phyloP scores from a whole-genome alignment of 2,113 vertebrate genomes.

The Aleadryas rufinucha region DNA sequence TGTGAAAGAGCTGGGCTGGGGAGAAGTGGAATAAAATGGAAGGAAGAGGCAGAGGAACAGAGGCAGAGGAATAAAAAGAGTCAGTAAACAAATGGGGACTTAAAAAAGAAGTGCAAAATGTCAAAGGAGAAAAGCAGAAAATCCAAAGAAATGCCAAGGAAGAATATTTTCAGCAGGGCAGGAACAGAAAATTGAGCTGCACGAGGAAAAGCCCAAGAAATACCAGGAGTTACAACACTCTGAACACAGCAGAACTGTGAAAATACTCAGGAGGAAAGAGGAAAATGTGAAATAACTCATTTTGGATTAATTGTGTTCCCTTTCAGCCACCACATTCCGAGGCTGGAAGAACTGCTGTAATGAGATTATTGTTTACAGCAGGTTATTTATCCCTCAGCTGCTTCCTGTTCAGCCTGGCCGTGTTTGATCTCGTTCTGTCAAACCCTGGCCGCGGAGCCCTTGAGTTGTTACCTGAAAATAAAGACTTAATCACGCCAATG shows the following conservation, averaged over 20 bases:
- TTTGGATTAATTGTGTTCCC: neutral
- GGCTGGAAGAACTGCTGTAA: neutral
- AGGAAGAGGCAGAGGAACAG: neutral
- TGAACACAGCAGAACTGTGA: neutral
- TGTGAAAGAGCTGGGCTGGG: neutral
- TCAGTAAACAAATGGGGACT: neutral
- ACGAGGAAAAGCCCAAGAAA: neutral
- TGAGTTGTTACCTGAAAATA: slow-evolving; percentile 28
- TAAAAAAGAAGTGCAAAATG: neutral
- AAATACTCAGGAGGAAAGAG: neutral
- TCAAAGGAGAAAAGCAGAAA: neutral
- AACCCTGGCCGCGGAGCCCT: neutral
- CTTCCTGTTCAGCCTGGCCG: neutral
- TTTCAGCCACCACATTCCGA: neutral
- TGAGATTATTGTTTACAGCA: slow-evolving; percentile 27
- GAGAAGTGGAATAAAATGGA: neutral
- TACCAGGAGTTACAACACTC: neutral
- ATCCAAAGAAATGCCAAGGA: neutral
- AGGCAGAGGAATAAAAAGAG: neutral
- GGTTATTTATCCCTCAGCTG: slow-evolving; percentile 12
- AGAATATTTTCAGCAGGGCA: neutral
- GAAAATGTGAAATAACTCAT: neutral
- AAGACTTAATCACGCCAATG: neutral
- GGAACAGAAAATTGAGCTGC: neutral
- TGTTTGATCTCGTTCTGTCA: slow-evolving; percentile 2